A percentile compares a stretch with the other conserved stretches of the same genome.
Conservation (phyloP, 2,888 invertebrate species). For the Synergus itoensis region DNA sequence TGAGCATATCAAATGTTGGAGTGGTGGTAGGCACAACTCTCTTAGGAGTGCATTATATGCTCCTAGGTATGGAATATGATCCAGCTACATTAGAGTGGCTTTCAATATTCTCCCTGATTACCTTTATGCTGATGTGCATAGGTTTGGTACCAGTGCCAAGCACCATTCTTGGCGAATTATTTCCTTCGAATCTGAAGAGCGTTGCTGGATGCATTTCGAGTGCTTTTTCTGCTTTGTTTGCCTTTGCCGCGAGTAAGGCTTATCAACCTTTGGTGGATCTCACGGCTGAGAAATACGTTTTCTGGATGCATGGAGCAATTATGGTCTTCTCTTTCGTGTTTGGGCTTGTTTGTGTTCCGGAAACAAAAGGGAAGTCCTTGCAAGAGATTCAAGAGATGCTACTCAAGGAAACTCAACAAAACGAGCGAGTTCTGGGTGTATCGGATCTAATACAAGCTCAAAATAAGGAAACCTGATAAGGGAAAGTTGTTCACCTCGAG, state of each 20-base stretch:
- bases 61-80: slow-evolving; percentile 56
- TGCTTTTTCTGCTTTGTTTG: slow-evolving; percentile 60
- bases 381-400: slow-evolving; percentile 54
- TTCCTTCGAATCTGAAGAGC: slow-evolving; percentile 66
- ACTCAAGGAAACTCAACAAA: neutral
- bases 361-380: slow-evolving; percentile 69
- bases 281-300: slow-evolving; percentile 62
- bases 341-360: slow-evolving; percentile 58
- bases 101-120: slow-evolving; percentile 58
- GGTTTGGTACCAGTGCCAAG: slow-evolving; percentile 63
- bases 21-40: slow-evolving; percentile 54
- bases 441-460: neutral
- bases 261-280: slow-evolving; percentile 65
- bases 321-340: slow-evolving; percentile 48
- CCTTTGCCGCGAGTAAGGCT: slow-evolving; percentile 64
- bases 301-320: slow-evolving; percentile 60
- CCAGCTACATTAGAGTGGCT: slow-evolving; percentile 60
- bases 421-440: neutral
- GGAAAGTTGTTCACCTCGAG: neutral
- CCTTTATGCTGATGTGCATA: slow-evolving; percentile 52
- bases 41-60: slow-evolving; percentile 62
- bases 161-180: slow-evolving; percentile 67
- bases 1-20: slow-evolving; percentile 55
- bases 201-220: slow-evolving; percentile 63
- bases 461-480: neutral